Base-by-base conservation (phyloP, 2,888 invertebrate species). In the Rhagonycha lutea region DNA sequence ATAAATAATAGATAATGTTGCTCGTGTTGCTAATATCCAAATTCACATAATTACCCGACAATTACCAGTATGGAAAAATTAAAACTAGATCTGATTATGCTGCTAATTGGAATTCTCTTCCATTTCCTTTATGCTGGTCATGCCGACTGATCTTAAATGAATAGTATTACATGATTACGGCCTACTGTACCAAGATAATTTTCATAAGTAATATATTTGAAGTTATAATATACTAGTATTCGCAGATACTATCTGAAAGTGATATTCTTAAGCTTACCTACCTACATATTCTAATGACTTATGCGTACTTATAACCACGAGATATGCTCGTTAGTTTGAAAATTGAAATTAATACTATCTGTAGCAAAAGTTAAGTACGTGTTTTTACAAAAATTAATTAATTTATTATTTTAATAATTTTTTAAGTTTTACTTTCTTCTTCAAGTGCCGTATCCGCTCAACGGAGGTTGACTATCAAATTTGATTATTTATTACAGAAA, bases 51-150 rank as follows among this genome's bases (percentile, higher is more conserved):
- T 71, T 71, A 71, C 24, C 12, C n/a, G 61, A 69, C 23, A 47
- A 47, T 69, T 29, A 14, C 4, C 12, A 32, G 4, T 12, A 11
- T n/a, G 47, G 47, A 47, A 47, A 47, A n/a, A 47, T 47, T 47
- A 47, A 47, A 47, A 47, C 47, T 47, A 47, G 47, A 47, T 47
- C 47, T 47, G 47, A 47, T 47, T 47, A n/a, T 47, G 47, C 47
- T n/a, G 69, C 23, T 69, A 69, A 69, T 69, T 69, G 69, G 61
- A 69, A 24, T 69, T 26, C 23, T 61, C 69, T 47, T 47, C 24
- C 12, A 69, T 69, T 69, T 24, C 71, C 63, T 62, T 71, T 14
- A 63, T 71, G 23, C 65, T 47, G 28, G 71, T 71, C 71, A 71
- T 32, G 71, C 71, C 65, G 63, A 14, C 14, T 29, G 71, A 47